These are phyloP conservation scores for Digitonthophagus gazella DNA, from an alignment of 2,888 invertebrate genomes.

Conservation along the genomic window DNA sequence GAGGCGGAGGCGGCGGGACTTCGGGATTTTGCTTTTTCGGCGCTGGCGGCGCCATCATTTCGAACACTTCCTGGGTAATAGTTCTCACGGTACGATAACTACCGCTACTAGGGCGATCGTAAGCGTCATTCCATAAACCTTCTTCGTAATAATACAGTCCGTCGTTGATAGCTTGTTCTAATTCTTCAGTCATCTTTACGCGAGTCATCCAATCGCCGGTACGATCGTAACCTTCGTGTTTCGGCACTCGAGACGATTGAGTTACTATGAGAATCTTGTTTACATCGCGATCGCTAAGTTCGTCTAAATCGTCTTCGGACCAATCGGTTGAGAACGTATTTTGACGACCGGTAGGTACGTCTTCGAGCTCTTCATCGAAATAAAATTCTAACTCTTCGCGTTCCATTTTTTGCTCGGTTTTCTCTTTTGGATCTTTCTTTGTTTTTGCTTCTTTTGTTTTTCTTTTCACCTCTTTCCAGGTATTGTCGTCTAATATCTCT, in stretches of 20 bases:
- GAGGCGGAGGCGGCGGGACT: slow-evolving; percentile 81
- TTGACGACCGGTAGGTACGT: slow-evolving; percentile 72
- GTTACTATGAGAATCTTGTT: slow-evolving; percentile 94
- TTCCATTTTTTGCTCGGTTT: slow-evolving; percentile 39
- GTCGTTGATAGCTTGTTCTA: slow-evolving; percentile 94
- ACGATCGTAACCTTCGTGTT: slow-evolving; percentile 87
- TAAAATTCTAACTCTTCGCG: slow-evolving; percentile 92
- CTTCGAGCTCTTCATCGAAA: slow-evolving; percentile 92
- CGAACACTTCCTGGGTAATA: slow-evolving; percentile 85
- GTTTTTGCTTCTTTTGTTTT: slow-evolving; percentile 46
- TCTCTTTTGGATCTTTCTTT: slow-evolving; percentile 39
- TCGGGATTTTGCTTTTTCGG: slow-evolving; percentile 69
- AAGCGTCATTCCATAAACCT: slow-evolving; percentile 77
- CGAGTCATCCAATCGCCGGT: slow-evolving; percentile 87
- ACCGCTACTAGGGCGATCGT: slow-evolving; percentile 55
- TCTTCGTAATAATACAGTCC: slow-evolving; percentile 96
- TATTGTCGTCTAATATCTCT: slow-evolving; percentile 23
- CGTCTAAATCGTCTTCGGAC: slow-evolving; percentile 84
- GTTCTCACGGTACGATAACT: slow-evolving; percentile 84
- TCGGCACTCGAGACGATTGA: slow-evolving; percentile 67
- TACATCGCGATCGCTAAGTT: slow-evolving; percentile 89
- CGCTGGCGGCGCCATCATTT: slow-evolving; percentile 68
- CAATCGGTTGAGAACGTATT: slow-evolving; percentile 81
- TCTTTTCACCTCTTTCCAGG: slow-evolving; percentile 60
- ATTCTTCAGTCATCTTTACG: slow-evolving; percentile 91